Conservation (phyloP, 2,113 vertebrate species). For the Cricetomys ansorgei region DNA sequence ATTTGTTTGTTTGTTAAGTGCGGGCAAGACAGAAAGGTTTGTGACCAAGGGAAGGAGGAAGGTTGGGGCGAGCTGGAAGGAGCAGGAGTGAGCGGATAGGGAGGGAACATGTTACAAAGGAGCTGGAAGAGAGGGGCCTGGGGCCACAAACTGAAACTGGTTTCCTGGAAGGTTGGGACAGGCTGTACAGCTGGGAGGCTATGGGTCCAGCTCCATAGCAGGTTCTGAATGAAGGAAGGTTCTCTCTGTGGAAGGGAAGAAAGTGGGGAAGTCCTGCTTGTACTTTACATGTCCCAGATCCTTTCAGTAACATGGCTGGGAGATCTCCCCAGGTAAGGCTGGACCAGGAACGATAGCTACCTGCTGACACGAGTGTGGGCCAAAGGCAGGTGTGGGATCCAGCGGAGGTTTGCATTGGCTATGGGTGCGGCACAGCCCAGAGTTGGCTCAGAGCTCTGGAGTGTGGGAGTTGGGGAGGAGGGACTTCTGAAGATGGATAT, state of each 20-base stretch:
- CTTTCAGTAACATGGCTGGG: background rate
- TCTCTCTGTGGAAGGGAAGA: background rate
- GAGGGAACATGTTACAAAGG: too few species aligned
- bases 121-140: background rate
- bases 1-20: background rate
- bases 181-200: too few species aligned
- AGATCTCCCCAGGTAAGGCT: background rate
- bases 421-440: background rate
- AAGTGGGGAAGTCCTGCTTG: background rate
- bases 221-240: background rate
- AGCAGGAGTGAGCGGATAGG: background rate
- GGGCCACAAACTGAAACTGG: background rate
- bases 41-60: background rate
- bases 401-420: background rate
- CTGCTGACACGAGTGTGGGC: background rate
- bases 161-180: background rate
- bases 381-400: background rate
- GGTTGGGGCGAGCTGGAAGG: background rate
- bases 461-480: background rate
- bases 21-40: rapidly evolving
- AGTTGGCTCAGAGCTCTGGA: background rate
- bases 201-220: background rate
- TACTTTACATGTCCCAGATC: background rate
- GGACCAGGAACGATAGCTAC: background rate
- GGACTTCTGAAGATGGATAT: background rate